A percentile compares a stretch with the other conserved stretches of the same genome.
Conservation (phyloP, 1,140 invertebrate genomes). For the Pseudomyrmex sp. region DNA sequence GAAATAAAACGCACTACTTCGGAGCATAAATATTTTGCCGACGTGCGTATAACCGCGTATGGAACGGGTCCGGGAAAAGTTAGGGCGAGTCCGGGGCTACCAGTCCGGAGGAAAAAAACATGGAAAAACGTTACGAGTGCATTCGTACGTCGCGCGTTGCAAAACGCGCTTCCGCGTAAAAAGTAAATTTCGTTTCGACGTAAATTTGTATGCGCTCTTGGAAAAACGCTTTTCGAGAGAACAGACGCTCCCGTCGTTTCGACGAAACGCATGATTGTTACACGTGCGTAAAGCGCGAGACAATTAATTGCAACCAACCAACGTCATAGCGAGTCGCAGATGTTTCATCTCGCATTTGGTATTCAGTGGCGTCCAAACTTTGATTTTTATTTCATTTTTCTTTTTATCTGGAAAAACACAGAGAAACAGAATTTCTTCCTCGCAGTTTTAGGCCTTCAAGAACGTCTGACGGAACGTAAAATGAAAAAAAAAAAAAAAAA, state of each 20-base stretch:
- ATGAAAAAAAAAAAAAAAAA: no score
- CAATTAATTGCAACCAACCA: slow-evolving; percentile 41
- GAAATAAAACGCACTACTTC: slow-evolving; percentile 23
- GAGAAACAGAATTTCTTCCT: no score
- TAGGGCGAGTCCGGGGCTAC: not conserved
- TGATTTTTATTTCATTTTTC: slow-evolving; percentile 2
- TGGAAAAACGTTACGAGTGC: slow-evolving; percentile 40
- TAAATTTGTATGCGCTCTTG: slow-evolving; percentile 41
- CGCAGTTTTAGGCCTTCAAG: no score
- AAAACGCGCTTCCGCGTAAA: slow-evolving; percentile 29
- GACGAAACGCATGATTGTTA: not conserved
- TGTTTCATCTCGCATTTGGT: not conserved
- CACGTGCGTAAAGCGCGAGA: slow-evolving; percentile 23
- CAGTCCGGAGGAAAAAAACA: not conserved
- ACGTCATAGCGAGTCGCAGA: slow-evolving; percentile 10
- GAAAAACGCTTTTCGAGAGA: slow-evolving; percentile 37
- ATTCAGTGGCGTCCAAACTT: slow-evolving; percentile 11
- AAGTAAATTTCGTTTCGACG: slow-evolving; percentile 31
- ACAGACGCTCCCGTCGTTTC: not conserved
- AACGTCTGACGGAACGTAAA: no score
- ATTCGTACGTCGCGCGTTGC: slow-evolving; percentile 39
- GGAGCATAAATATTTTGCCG: slow-evolving; percentile 42
- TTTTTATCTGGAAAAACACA: not conserved
- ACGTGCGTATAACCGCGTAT: slow-evolving; percentile 25
- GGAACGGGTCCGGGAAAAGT: slow-evolving; percentile 26